Conservation (phyloP, 2,113 vertebrate genomes). For the Vicugna pacos region DNA sequence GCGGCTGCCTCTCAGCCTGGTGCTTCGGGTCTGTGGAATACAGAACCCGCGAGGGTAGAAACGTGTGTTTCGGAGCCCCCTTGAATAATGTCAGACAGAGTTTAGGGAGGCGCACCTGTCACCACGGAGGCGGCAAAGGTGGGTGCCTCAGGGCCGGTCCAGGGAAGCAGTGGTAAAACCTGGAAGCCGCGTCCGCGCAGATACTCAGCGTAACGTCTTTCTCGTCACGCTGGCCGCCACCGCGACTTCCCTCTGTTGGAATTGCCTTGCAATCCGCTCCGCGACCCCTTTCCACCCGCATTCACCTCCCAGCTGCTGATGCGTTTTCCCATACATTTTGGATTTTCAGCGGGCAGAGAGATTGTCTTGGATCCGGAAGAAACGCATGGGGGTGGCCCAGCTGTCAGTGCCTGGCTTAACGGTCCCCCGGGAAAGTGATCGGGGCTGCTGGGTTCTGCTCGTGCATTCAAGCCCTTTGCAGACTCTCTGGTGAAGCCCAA, state of each 20-base stretch:
- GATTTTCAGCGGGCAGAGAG: background rate
- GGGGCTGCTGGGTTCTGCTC: accelerated
- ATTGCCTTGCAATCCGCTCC: accelerated
- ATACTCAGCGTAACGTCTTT: no score
- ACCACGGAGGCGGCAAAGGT: background rate
- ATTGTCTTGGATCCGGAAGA: no score
- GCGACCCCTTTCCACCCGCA: accelerated
- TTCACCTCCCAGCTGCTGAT: accelerated
- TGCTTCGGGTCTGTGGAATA: accelerated
- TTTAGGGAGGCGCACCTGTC: background rate
- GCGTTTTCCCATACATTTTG: no score
- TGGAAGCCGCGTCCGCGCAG: background rate
- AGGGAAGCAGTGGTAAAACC: background rate
- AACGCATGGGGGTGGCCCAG: accelerated
- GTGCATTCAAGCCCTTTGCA: accelerated
- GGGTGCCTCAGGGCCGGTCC: background rate
- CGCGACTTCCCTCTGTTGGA: background rate
- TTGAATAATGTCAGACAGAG: accelerated
- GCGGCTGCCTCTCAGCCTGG: background rate
- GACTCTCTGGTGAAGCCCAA: background rate
- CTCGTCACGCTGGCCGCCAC: background rate
- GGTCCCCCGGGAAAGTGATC: accelerated
- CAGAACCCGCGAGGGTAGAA: accelerated
- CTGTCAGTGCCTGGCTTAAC: accelerated
- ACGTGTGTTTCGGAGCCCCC: accelerated